Conservation (phyloP, 1,140 invertebrate genomes). For the Bombus confusus region DNA sequence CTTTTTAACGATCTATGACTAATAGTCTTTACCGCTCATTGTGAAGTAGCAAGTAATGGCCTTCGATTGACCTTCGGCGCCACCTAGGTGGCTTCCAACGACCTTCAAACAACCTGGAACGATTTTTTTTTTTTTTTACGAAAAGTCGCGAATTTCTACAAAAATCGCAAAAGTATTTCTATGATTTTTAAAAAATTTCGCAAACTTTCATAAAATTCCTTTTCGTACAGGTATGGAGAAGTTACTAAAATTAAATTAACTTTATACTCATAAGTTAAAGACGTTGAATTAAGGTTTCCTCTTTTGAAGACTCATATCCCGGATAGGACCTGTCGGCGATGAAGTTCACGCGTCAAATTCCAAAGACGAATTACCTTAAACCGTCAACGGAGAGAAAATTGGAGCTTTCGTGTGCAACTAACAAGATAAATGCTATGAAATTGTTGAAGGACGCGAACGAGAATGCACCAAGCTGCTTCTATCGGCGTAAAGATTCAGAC, state of each 20-base stretch:
- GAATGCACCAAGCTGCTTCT: constrained; percentile 7
- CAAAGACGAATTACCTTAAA: constrained; percentile 25
- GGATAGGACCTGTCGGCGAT: constrained; percentile 19
- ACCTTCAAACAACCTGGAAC: too few species aligned
- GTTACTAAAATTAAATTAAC: not conserved
- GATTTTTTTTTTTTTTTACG: too few species aligned
- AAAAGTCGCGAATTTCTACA: too few species aligned
- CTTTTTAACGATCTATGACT: too few species aligned
- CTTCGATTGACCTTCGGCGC: too few species aligned
- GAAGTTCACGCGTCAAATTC: constrained; percentile 15
- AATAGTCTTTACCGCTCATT: too few species aligned
- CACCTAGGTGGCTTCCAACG: too few species aligned
- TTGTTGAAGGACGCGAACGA: constrained; percentile 20
- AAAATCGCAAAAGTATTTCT: too few species aligned
- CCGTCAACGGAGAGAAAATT: constrained; percentile 25
- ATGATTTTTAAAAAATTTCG: too few species aligned
- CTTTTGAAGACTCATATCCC: constrained; percentile 33
- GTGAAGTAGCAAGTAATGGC: too few species aligned
- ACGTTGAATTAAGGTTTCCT: constrained; percentile 13
- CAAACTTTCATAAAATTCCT: not conserved
- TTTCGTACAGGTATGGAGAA: not conserved
- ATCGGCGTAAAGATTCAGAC: not conserved
- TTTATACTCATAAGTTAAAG: not conserved
- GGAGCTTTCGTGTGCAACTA: not conserved
- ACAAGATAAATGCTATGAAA: constrained; percentile 24